Evolutionary conservation across 30 jellyfish, hydroid and myxozoan genomes (phyloP).

Genomic region (Mastigias papua): DNA sequence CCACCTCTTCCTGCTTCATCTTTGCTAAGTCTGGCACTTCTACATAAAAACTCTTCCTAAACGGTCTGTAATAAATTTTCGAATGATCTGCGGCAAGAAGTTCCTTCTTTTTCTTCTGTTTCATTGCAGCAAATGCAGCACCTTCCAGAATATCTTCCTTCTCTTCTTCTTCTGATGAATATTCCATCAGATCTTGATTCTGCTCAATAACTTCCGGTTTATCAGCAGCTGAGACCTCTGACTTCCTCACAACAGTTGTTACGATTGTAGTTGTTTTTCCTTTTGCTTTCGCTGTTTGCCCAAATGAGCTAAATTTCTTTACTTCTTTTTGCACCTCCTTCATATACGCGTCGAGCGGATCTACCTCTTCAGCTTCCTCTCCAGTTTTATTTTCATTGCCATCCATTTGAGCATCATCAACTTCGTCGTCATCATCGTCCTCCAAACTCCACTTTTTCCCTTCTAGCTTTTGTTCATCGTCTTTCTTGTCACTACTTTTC

Average conservation of each 20-base stretch:
- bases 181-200: slow-evolving; percentile 96
- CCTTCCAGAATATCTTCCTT: slow-evolving; percentile 80
- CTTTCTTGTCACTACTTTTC: slow-evolving; percentile 38
- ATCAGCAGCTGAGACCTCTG: slow-evolving; percentile 13
- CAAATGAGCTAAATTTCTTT: slow-evolving; percentile 69
- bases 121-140: slow-evolving; percentile 75
- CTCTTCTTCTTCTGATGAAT: slow-evolving; percentile 95
- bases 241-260: slow-evolving; percentile 91
- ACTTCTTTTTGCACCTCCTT: slow-evolving; percentile 89
- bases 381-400: slow-evolving; percentile 41
- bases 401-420: slow-evolving; percentile 43
- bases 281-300: slow-evolving; percentile 45
- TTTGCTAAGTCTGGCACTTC: slow-evolving; percentile 98
- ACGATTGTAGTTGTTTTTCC: slow-evolving; percentile 90
- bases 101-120: slow-evolving; percentile 88
- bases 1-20: slow-evolving; percentile 95
- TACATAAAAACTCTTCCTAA: slow-evolving; percentile 90
- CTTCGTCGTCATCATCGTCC: slow-evolving; percentile 97
- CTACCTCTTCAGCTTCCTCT: slow-evolving; percentile 84
- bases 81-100: slow-evolving; percentile 94
- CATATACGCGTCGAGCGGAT: slow-evolving; percentile 98
- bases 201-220: slow-evolving; percentile 99
- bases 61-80: slow-evolving; percentile 88
- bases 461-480: slow-evolving; percentile 40
- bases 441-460: slow-evolving; percentile 92